phyloP scores from a whole-genome alignment of 2,888 invertebrate species.

The Branchipolynoe longqiensis region DNA sequence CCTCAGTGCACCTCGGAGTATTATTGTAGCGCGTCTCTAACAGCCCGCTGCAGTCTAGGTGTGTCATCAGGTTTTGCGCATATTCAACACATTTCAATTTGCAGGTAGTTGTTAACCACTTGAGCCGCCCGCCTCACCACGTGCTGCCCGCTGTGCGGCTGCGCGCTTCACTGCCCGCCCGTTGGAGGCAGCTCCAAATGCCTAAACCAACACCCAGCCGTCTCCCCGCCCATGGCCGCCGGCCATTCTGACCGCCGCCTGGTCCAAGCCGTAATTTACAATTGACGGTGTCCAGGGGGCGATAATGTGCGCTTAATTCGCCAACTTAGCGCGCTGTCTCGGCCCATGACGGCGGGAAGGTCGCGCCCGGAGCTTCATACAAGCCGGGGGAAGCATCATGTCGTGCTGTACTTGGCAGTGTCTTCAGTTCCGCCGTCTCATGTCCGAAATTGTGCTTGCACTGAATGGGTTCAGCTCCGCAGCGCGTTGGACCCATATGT shows the following conservation, averaged over 20 bases:
- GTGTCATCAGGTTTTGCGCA: too few species aligned
- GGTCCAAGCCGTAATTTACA: conserved; percentile 41
- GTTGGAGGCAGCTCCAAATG: conserved; percentile 41
- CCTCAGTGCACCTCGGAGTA: too few species aligned
- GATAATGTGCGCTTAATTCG: conserved; percentile 52
- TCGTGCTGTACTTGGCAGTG: too few species aligned
- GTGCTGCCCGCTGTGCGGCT: neutral
- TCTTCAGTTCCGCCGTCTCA: too few species aligned
- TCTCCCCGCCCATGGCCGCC: conserved; percentile 23
- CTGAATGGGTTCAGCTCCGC: too few species aligned
- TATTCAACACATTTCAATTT: too few species aligned
- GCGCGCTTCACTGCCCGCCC: conserved; percentile 10
- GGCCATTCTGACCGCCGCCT: conserved; percentile 45
- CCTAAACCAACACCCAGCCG: conserved; percentile 31
- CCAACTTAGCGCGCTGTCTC: conserved; percentile 25
- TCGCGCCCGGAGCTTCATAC: too few species aligned
- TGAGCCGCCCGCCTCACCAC: conserved; percentile 23
- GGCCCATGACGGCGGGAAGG: neutral
- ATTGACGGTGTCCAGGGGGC: conserved; percentile 38
- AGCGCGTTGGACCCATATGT: too few species aligned
- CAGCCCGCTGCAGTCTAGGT: too few species aligned
- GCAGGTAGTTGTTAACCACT: neutral
- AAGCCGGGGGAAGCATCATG: too few species aligned
- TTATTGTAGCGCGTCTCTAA: too few species aligned
- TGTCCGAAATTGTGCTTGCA: too few species aligned